Evolutionary conservation across 2,888 invertebrate species (phyloP).

Genomic region (Drosophila greeni): DNA sequence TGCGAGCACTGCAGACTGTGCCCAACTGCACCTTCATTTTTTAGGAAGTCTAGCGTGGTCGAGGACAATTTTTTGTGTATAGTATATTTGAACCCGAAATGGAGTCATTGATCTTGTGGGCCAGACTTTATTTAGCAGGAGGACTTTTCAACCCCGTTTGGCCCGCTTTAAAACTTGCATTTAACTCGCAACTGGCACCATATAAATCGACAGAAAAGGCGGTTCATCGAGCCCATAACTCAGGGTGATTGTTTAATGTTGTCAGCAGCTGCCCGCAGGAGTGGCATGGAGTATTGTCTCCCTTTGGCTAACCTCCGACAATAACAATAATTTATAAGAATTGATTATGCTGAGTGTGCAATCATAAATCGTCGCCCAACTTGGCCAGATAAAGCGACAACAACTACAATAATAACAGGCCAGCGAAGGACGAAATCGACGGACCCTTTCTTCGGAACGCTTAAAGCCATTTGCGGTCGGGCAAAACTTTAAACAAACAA

Average conservation of each 20-base stretch:
- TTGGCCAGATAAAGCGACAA: conserved; percentile 49
- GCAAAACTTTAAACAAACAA: conserved; percentile 54
- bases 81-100: conserved; percentile 59
- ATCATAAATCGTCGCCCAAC: conserved; percentile 62
- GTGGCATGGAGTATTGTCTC: conserved; percentile 13
- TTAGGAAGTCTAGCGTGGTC: conserved; percentile 26
- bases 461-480: conserved; percentile 54
- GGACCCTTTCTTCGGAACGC: conserved; percentile 6
- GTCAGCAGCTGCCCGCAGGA: conserved; percentile 58
- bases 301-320: conserved; percentile 54
- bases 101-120: conserved; percentile 65
- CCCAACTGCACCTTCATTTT: conserved; percentile 49
- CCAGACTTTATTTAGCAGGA: conserved; percentile 65
- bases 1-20: neutral
- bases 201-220: conserved; percentile 37
- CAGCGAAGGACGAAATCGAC: conserved; percentile 6
- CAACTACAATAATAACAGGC: conserved; percentile 9
- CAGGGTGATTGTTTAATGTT: conserved; percentile 66
- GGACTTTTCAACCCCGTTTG: conserved; percentile 16
- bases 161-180: conserved; percentile 32
- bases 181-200: conserved; percentile 43
- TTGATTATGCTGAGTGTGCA: conserved; percentile 71
- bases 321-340: conserved; percentile 73
- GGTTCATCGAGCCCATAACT: conserved; percentile 63
- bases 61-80: conserved; percentile 49